Evolutionary conservation across 2,888 invertebrate species (phyloP).

Genomic region (Apeira syringaria): DNA sequence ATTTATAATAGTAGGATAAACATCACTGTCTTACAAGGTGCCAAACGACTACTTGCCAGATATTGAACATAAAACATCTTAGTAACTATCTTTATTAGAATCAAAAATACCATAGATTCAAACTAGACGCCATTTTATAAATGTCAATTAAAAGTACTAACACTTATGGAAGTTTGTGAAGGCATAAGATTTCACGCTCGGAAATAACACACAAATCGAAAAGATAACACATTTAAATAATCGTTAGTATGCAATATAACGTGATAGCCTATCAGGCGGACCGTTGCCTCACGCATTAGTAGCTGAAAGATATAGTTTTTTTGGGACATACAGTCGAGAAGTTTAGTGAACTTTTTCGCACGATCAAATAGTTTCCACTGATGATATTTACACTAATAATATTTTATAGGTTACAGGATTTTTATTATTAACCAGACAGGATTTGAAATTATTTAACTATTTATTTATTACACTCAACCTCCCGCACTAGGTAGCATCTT

Average conservation of each 20-base stretch:
- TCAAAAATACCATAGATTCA: constrained; percentile 3
- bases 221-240: neutral
- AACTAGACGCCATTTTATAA: neutral
- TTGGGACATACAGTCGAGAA: constrained; percentile 13
- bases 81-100: neutral
- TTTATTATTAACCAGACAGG: no score
- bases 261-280: constrained; percentile 48
- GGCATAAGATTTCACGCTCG: constrained; percentile 1
- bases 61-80: no score
- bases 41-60: no score
- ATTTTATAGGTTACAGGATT: no score
- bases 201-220: constrained; percentile 48
- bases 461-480: no score
- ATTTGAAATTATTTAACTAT: no score
- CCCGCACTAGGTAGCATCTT: no score
- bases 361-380: no score
- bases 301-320: constrained; percentile 38
- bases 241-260: neutral
- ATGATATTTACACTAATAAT: no score
- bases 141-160: neutral
- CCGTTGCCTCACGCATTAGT: constrained; percentile 44
- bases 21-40: no score
- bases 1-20: no score
- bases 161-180: constrained; percentile 6
- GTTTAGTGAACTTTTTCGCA: neutral